Evolutionary conservation across 1,140 invertebrate species (phyloP), one percentile per base, ranked within the genome.

Genomic region (Diorhabda sublineata): DNA sequence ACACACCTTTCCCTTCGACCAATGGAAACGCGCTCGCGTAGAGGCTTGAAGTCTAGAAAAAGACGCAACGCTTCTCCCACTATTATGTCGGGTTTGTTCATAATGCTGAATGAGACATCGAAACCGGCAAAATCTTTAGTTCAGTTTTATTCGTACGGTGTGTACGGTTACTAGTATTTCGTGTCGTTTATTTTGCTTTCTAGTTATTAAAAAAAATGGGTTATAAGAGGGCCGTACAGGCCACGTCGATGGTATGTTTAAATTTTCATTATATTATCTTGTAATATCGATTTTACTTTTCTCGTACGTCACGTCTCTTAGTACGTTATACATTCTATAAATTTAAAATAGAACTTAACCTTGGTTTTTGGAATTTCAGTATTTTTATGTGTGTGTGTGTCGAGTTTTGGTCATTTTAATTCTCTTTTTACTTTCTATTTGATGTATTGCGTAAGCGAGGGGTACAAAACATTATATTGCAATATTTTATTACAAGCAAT

Each of bases 231-330:
- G 45, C 58, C 41, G 57, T 73, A 8, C 71, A 73, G 56, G 71
- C 71, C 43, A 69, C 69, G 61, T 69, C 71, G 47, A n/a, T 70
- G 71, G 71, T 73, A 68, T 42, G 71, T 64, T 60, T 61, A n/a
- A 52, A 52, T n/a, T 52, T 26, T 26, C 26, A 26, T 26, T 26
- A 26, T 26, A 26, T 26, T 26, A 26, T 26, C 26, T 26, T 26
- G 1, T 26, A 26, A 2, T 26, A 26, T 26, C 26, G 26, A 26
- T 26, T 26, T 26, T 26, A 1, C 26, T 26, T 26, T 26, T 26
- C 26, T 26, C 26, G 26, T 26, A 26, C 26, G 26, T 26, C 26
- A 26, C 26, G 26, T 26, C 26, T 26, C 26, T 26, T 2, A 26
- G 26, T 26, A 26, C 26, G 26, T 26, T 26, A 26, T 26, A 26